phyloP scores from a whole-genome alignment of 1,140 invertebrate species.

The Zaprionus africanus region DNA sequence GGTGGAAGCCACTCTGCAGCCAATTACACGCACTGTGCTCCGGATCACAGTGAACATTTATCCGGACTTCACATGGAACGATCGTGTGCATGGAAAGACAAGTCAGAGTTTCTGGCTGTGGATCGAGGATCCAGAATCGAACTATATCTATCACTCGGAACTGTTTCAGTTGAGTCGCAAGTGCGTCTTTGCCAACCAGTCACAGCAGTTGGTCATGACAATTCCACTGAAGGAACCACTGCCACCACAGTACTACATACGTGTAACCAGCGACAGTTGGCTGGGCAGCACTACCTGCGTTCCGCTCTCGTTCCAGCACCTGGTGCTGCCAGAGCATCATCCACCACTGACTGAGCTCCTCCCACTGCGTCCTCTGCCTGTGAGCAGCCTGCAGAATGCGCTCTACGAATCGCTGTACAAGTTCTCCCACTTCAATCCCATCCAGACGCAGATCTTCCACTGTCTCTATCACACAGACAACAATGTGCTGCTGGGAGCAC shows the following conservation, averaged over 20 bases:
- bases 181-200: slow-evolving; percentile 89
- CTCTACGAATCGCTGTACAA: slow-evolving; percentile 93
- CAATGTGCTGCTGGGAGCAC: slow-evolving; percentile 98
- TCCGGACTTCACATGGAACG: slow-evolving; percentile 96
- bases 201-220: slow-evolving; percentile 96
- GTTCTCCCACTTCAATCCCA: slow-evolving; percentile 99
- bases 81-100: slow-evolving; percentile 93
- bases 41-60: slow-evolving; percentile 93
- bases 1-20: slow-evolving; percentile 94
- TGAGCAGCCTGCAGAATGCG: slow-evolving; percentile 91
- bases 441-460: slow-evolving; percentile 99
- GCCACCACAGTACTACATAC: slow-evolving; percentile 96
- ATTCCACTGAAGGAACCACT: slow-evolving; percentile 97
- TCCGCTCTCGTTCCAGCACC: slow-evolving; percentile 93
- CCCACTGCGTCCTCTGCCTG: slow-evolving; percentile 95
- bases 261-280: slow-evolving; percentile 95
- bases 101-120: slow-evolving; percentile 98
- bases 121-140: slow-evolving; percentile 97
- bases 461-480: slow-evolving; percentile 97
- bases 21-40: slow-evolving; percentile 97
- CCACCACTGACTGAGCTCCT: slow-evolving; percentile 97
- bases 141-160: slow-evolving; percentile 98
- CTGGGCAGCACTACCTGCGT: slow-evolving; percentile 91
- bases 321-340: slow-evolving; percentile 96
- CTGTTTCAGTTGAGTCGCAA: slow-evolving; percentile 94